phyloP scores from a whole-genome alignment of 2,888 invertebrate genomes.

The Chrysolina americana region DNA sequence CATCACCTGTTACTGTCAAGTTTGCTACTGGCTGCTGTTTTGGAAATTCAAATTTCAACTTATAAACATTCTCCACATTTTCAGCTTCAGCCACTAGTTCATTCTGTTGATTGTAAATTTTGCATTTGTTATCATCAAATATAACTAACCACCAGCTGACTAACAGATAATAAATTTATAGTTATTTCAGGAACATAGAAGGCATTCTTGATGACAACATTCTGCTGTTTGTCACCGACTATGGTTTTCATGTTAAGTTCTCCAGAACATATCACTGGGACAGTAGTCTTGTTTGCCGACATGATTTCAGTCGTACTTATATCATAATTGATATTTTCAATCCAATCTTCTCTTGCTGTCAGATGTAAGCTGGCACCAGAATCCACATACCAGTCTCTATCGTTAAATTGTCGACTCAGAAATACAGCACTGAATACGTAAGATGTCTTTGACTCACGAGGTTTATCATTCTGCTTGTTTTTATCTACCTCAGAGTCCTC shows the following conservation, averaged over 20 bases:
- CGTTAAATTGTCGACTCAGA: constrained; percentile 42
- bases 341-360: constrained; percentile 40
- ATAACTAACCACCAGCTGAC: constrained; percentile 33
- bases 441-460: neutral
- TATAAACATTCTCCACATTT: neutral
- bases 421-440: constrained; percentile 47
- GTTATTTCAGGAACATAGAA: constrained; percentile 36
- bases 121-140: constrained; percentile 31
- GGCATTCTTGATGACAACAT: constrained; percentile 28
- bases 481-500: neutral
- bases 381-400: constrained; percentile 52
- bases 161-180: constrained; percentile 41
- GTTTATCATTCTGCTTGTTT: constrained; percentile 21
- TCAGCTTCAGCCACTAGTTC: too few species aligned
- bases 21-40: neutral
- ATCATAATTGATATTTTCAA: constrained; percentile 27
- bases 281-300: constrained; percentile 34
- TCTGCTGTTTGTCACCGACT: constrained; percentile 19
- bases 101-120: constrained; percentile 25
- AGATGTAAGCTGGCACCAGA: constrained; percentile 49
- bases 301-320: constrained; percentile 32
- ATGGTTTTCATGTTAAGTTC: constrained; percentile 31
- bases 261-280: constrained; percentile 34
- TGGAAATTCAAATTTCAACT: neutral
- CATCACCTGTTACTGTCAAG: neutral